Evolutionary conservation across 2,797 vertebrate genomes (phyloP), one percentile per base, ranked within the genome.

Genomic region (Rhinoraja longicauda): DNA sequence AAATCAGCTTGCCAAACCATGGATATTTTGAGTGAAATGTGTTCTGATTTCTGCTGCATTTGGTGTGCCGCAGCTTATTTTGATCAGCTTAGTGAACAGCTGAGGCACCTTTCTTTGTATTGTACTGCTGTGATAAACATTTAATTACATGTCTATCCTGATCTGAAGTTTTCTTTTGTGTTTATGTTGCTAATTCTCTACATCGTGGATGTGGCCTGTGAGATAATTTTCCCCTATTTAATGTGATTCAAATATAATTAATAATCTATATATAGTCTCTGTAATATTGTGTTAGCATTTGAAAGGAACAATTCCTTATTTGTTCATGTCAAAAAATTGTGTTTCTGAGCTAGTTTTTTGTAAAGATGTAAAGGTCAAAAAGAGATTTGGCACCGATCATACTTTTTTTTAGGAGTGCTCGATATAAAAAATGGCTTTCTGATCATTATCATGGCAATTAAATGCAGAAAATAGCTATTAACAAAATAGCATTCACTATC

Each of bases 71-170:
- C 62, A 88, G 84, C 64, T 36, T 67, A 59, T 36, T 67, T 88
- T 67, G n/a, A 88, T 67, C n/a, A 32, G 84, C 59, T 88, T 62
- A 67, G 59, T 88, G 62, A 88, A 88, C 84, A 67, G 84, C n/a
- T 21, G 84, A 67, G 62, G 17, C 67, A 21, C 15, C 84, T 53
- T 19, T 24, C 70, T 26, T 21, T 88, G n/a, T 67, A 2, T n/a
- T 67, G 59, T 21, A 88, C n/a, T 88, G n/a, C 15, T 88, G 84
- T 67, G 84, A 67, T 67, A 64, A 67, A 59, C 36, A 7, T 88
- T 88, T 24, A 88, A 88, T 88, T 88, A 26, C 84, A 67, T 36
- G 84, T 64, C 84, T 78, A 32, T 88, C 59, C n/a, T 67, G 84
- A 67, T 88, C 59, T 67, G n/a, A 19, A 8, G 29, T 57, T 32